Percentiles rank a stretch among this genome's conserved stretches.
Conservation (phyloP, 2,113 vertebrate genomes). For the Pongo pygmaeus region DNA sequence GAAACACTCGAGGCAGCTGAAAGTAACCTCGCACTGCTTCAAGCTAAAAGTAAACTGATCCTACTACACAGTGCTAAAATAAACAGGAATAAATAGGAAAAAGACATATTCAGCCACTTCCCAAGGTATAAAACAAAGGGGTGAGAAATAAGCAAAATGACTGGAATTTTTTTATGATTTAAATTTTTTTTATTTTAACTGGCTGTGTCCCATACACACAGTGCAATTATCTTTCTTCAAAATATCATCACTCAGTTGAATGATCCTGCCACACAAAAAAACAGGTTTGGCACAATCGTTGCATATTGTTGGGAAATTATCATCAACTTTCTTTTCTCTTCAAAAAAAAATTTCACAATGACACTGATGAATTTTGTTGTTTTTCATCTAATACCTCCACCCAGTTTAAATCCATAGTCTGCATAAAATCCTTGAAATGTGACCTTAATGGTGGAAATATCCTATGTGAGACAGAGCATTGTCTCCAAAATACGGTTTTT, state of each 20-base stretch:
- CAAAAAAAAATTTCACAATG: conserved; percentile 46
- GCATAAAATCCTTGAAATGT: neutral
- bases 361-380: conserved; percentile 71
- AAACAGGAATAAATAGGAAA: neutral
- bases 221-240: conserved; percentile 50
- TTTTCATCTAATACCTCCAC: conserved; percentile 47
- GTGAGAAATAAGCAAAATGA: neutral
- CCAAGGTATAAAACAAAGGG: neutral
- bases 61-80: neutral
- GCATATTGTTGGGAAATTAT: conserved; percentile 69
- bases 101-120: neutral
- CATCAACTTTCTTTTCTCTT: conserved; percentile 73
- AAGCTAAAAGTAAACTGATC: neutral
- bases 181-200: neutral
- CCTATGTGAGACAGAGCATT: accelerated
- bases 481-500: accelerated
- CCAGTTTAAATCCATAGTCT: neutral
- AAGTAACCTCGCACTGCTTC: neutral
- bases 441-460: neutral
- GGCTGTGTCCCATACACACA: neutral
- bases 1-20: neutral
- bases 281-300: conserved; percentile 53
- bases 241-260: neutral
- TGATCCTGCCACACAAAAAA: conserved; percentile 26
- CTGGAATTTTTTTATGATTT: neutral